Percentiles rank a stretch among this genome's conserved stretches.
phyloP scores from a whole-genome alignment of 2,797 vertebrate species.

The Neostethus bicornis region DNA sequence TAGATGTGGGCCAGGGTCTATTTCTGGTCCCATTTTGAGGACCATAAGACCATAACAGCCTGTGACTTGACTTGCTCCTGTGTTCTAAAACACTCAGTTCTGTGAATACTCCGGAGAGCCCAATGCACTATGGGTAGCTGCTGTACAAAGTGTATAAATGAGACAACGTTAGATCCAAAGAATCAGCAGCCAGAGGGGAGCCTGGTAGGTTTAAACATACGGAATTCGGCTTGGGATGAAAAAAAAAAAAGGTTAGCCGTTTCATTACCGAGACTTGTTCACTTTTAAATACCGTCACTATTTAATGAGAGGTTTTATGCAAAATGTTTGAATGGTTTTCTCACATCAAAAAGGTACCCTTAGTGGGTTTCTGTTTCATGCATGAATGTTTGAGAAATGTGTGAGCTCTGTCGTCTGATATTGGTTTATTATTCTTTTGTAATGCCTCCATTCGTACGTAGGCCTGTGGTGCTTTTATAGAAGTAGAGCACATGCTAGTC shows the following conservation, averaged over 20 bases:
- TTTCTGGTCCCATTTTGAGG: constrained; percentile 28
- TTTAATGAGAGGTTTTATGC: no score
- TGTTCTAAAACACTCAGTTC: constrained; percentile 13
- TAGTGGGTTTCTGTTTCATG: no score
- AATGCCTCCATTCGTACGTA: no score
- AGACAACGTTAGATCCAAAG: constrained; percentile 35
- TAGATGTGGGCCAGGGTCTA: constrained; percentile 27
- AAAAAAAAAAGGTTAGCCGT: constrained; percentile 31
- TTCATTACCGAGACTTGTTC: constrained; percentile 47
- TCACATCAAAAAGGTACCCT: no score
- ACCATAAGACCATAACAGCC: constrained; percentile 19
- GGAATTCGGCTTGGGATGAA: constrained; percentile 35
- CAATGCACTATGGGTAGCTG: constrained; percentile 30
- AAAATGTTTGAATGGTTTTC: no score
- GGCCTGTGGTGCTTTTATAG: no score
- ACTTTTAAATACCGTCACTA: no score
- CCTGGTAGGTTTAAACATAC: constrained; percentile 41
- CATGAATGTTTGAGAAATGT: no score
- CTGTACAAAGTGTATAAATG: constrained; percentile 55
- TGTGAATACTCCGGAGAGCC: constrained; percentile 43
- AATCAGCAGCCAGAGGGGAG: constrained; percentile 42
- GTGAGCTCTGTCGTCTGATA: no score
- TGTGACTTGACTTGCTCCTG: constrained; percentile 39
- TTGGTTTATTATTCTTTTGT: no score
- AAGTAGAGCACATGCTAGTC: no score